Conservation (phyloP, 2,113 vertebrate genomes). For the Hoplias malabaricus region DNA sequence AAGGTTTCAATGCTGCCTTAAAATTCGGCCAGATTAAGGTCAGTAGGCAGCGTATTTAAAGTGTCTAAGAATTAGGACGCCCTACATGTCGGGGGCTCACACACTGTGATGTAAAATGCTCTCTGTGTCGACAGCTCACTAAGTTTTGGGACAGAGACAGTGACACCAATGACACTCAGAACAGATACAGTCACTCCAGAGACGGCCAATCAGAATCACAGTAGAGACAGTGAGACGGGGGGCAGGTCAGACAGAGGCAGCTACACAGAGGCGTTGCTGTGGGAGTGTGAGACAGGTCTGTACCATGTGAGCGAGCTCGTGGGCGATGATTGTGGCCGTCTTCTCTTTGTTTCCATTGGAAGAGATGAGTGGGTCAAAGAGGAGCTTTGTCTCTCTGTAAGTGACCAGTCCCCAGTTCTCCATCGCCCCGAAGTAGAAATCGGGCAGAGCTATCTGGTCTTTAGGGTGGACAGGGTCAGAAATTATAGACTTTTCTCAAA, state of each 20-base stretch:
- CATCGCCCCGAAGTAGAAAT: constrained; percentile 91
- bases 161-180: background rate
- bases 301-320: constrained; percentile 93
- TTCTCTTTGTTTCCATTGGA: constrained; percentile 84
- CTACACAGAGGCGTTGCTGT: too few relatives aligned
- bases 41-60: too few relatives aligned
- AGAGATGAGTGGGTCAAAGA: constrained; percentile 69
- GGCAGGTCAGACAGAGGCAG: background rate
- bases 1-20: too few relatives aligned
- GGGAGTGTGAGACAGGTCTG: too few relatives aligned
- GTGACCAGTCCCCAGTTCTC: constrained; percentile 97
- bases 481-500: background rate
- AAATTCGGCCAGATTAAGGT: too few relatives aligned
- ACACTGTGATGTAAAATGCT: too few relatives aligned
- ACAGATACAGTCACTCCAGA: background rate
- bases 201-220: background rate
- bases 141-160: too few relatives aligned
- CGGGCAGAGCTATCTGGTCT: constrained; percentile 90
- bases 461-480: constrained; percentile 12
- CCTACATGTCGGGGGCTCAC: too few relatives aligned
- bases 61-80: too few relatives aligned
- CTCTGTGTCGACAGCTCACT: too few relatives aligned
- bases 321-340: constrained; percentile 83
- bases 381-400: constrained; percentile 83
- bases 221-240: background rate